A percentile compares a stretch with the other conserved stretches of the same genome.
phyloP scores from a whole-genome alignment of 1,140 invertebrate species.

The Papilio helenus region DNA sequence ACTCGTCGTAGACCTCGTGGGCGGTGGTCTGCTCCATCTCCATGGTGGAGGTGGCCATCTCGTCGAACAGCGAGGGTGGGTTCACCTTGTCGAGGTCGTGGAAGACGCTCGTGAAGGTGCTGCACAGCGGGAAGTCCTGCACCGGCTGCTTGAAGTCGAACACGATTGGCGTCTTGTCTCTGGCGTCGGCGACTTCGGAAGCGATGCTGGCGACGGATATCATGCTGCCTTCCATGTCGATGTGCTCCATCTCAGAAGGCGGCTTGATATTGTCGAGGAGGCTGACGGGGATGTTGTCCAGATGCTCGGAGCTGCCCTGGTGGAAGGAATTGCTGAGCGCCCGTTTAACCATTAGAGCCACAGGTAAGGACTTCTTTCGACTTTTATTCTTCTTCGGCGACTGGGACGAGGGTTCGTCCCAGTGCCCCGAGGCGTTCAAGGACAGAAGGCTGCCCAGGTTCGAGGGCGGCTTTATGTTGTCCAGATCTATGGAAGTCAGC shows the following conservation, averaged over 20 bases:
- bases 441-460: conserved; percentile 87
- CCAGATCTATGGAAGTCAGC: conserved; percentile 85
- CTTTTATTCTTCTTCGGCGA: conserved; percentile 71
- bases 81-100: conserved; percentile 90
- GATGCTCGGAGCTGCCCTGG: conserved; percentile 85
- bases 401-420: conserved; percentile 68
- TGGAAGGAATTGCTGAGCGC: conserved; percentile 85
- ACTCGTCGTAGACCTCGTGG: conserved; percentile 83
- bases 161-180: conserved; percentile 71
- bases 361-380: conserved; percentile 87
- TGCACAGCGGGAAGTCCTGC: conserved; percentile 73
- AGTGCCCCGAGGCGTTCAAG: conserved; percentile 83
- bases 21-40: conserved; percentile 80
- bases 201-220: conserved; percentile 92
- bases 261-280: conserved; percentile 92
- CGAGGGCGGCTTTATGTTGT: conserved; percentile 91
- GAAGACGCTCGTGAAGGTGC: conserved; percentile 84
- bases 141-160: conserved; percentile 83
- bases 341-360: conserved; percentile 87
- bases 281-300: conserved; percentile 82
- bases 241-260: conserved; percentile 91
- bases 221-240: conserved; percentile 92
- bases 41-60: conserved; percentile 88
- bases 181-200: conserved; percentile 87
- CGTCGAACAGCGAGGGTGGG: conserved; percentile 91